These are phyloP conservation scores for Amblyjoppa proteus DNA, from an alignment of 2,888 invertebrate species.

Conservation along the genomic window DNA sequence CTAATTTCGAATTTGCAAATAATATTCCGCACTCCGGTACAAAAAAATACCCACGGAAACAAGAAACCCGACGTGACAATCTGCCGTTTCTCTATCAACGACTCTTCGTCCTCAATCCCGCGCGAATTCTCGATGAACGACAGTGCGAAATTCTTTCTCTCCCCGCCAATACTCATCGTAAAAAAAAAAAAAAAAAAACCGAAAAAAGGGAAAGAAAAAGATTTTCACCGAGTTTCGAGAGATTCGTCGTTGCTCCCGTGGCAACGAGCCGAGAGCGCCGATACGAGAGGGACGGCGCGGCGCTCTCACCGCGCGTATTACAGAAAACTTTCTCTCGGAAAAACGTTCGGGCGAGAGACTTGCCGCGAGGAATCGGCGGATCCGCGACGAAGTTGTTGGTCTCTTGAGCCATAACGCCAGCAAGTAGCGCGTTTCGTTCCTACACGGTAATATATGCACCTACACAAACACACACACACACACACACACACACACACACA, in stretches of 20 bases:
- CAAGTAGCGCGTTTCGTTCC: conserved; percentile 22
- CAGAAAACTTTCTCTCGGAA: conserved; percentile 64
- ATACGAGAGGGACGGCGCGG: conserved; percentile 6
- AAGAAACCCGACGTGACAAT: neutral
- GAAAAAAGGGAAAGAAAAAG: conserved; percentile 8
- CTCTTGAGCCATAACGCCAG: conserved; percentile 1
- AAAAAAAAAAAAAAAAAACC: neutral
- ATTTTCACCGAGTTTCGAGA: conserved; percentile 5
- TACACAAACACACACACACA: neutral
- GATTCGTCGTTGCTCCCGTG: conserved; percentile 32
- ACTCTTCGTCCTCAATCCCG: neutral
- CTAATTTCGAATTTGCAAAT: no score
- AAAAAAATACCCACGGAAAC: neutral
- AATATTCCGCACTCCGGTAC: no score
- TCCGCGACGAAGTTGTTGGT: conserved; percentile 13
- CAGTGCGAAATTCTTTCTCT: neutral
- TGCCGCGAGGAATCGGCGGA: conserved; percentile 16
- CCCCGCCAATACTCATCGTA: neutral
- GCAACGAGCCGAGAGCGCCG: conserved; percentile 34
- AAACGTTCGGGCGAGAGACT: conserved; percentile 49
- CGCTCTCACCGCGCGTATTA: conserved; percentile 51
- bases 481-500: neutral
- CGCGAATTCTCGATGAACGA: conserved; percentile 3
- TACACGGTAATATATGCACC: neutral
- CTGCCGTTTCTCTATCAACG: neutral